Conservation (phyloP, 2,888 invertebrate genomes). For the Tenodera sinensis region DNA sequence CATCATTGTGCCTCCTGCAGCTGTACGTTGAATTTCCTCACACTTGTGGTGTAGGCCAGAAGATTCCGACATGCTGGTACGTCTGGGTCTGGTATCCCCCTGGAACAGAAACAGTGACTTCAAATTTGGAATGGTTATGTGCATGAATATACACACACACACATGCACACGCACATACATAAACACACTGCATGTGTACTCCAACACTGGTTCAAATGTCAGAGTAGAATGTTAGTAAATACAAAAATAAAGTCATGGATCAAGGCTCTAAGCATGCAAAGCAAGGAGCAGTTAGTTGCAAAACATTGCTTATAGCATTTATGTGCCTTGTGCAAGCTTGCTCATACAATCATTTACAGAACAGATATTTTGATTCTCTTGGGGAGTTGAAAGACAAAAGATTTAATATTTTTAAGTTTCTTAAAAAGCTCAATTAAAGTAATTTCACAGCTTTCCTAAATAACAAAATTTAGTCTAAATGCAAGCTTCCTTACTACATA, state of each 20-base stretch:
- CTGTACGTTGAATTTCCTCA: background rate
- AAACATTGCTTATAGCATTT: background rate
- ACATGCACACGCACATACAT: background rate
- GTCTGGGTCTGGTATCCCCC: background rate
- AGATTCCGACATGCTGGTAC: background rate
- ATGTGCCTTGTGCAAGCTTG: background rate
- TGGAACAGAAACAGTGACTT: background rate
- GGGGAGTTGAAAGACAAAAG: too few relatives aligned
- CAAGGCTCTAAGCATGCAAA: background rate
- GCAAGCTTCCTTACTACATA: too few relatives aligned
- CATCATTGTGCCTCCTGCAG: slow-evolving; percentile 10
- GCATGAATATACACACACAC: background rate
- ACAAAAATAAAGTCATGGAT: too few relatives aligned
- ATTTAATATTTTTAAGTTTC: too few relatives aligned
- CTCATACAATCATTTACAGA: background rate
- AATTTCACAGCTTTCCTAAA: too few relatives aligned
- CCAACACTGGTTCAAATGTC: background rate
- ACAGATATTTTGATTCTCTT: background rate
- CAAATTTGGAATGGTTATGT: background rate
- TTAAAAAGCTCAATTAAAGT: too few relatives aligned
- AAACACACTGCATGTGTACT: background rate
- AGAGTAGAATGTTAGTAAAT: too few relatives aligned
- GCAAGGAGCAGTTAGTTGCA: background rate
- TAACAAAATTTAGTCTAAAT: too few relatives aligned
- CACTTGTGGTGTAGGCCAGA: slow-evolving; percentile 6